A percentile compares a stretch with the other conserved stretches of the same genome.
Evolutionary conservation across 1,140 invertebrate genomes (phyloP).

Genomic region (Archivesica marissinica): DNA sequence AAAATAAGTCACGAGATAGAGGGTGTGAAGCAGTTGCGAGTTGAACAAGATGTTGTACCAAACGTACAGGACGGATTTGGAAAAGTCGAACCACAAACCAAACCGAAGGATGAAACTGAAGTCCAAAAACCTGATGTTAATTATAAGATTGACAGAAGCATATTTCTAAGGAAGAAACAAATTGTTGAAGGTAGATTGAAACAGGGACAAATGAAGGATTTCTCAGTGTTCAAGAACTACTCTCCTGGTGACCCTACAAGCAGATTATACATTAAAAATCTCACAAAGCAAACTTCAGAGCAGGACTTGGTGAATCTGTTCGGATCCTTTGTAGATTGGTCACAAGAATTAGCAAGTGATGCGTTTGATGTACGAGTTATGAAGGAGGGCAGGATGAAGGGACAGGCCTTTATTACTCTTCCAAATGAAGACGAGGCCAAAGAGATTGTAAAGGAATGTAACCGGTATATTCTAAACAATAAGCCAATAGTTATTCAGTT

Average conservation of each 20-base stretch:
- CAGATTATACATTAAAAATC: conserved; percentile 95
- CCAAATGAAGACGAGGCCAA: conserved; percentile 89
- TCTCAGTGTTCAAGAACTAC: conserved; percentile 95
- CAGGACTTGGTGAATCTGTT: conserved; percentile 93
- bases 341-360: conserved; percentile 84
- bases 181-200: conserved; percentile 58
- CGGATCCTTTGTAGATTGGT: conserved; percentile 87
- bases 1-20: neutral
- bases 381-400: conserved; percentile 98
- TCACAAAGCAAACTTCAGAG: conserved; percentile 91
- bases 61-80: conserved; percentile 72
- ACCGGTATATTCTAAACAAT: conserved; percentile 94
- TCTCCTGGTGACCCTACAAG: conserved; percentile 91
- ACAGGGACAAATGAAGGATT: conserved; percentile 88
- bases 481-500: conserved; percentile 96
- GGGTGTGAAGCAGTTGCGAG: neutral
- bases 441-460: conserved; percentile 92
- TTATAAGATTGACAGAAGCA: conserved; percentile 57
- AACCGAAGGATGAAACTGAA: conserved; percentile 55
- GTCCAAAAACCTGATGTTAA: conserved; percentile 62
- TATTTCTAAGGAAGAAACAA: conserved; percentile 55
- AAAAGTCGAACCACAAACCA: conserved; percentile 70
- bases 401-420: conserved; percentile 96
- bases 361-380: conserved; percentile 94
- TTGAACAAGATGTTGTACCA: neutral